Conservation (phyloP, 2,888 invertebrate genomes). For the Globia sparganii region DNA sequence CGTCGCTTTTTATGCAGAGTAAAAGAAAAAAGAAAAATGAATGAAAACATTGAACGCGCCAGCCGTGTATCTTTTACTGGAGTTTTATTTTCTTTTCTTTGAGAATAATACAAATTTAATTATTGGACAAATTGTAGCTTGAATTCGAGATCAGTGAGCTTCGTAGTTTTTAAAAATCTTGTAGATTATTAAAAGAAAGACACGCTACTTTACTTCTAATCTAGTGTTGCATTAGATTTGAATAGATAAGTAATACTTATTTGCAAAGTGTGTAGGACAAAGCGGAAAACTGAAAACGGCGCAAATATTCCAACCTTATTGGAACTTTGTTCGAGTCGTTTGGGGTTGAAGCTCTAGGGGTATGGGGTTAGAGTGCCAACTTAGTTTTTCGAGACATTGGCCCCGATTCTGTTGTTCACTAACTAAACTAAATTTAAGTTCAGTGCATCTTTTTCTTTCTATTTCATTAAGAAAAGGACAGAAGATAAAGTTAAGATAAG, state of each 20-base stretch:
- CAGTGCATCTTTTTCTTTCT: no score
- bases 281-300: no score
- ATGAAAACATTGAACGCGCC: constrained; percentile 17
- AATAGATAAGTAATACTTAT: background rate
- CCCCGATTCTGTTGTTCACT: no score
- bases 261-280: background rate
- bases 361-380: no score
- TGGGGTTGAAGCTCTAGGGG: no score
- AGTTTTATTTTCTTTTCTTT: constrained; percentile 22
- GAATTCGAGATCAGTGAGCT: background rate
- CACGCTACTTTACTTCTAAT: background rate
- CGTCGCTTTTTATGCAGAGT: constrained; percentile 31
- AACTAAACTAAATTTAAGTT: no score
- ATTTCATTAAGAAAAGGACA: no score
- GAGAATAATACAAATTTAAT: constrained; percentile 28
- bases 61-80: constrained; percentile 41
- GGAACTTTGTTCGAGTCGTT: no score
- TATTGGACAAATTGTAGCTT: constrained; percentile 9
- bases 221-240: background rate
- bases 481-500: no score
- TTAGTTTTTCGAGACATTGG: no score
- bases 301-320: no score
- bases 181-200: background rate
- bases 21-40: constrained; percentile 34
- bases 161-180: background rate